phyloP scores from a whole-genome alignment of 2,797 vertebrate species.

The Morus bassanus region DNA sequence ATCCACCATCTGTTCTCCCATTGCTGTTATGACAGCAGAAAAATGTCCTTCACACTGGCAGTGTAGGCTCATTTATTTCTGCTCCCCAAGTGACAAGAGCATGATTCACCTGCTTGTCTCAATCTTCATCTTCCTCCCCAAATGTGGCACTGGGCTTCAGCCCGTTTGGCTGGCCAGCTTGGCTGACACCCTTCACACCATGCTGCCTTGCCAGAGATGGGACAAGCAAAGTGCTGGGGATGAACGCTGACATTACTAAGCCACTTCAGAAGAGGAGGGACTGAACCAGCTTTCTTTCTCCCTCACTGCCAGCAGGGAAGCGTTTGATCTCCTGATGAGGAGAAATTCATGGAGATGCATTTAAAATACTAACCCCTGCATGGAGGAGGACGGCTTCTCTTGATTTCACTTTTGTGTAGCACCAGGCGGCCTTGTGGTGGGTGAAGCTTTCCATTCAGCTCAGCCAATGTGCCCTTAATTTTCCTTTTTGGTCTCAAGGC shows the following conservation, averaged over 20 bases:
- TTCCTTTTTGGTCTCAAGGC: background rate
- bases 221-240: background rate
- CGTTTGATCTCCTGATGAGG: fast-evolving
- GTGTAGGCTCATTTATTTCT: background rate
- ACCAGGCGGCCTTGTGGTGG: fast-evolving
- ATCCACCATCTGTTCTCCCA: background rate
- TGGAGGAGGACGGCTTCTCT: background rate
- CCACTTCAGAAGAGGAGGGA: background rate
- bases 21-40: background rate
- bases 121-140: background rate
- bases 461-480: background rate
- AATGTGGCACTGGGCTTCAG: background rate
- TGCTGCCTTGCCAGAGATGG: background rate
- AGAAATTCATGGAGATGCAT: background rate
- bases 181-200: background rate
- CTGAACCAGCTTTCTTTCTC: background rate
- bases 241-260: background rate
- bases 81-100: background rate
- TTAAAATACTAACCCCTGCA: background rate
- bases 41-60: fast-evolving
- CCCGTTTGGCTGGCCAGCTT: background rate
- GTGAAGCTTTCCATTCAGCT: background rate
- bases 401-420: background rate
- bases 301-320: background rate
- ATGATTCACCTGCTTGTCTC: background rate